Evolutionary conservation across 2,113 vertebrate species (phyloP), one percentile per base, ranked within the genome.

Genomic region (Hemichromis elongatus): DNA sequence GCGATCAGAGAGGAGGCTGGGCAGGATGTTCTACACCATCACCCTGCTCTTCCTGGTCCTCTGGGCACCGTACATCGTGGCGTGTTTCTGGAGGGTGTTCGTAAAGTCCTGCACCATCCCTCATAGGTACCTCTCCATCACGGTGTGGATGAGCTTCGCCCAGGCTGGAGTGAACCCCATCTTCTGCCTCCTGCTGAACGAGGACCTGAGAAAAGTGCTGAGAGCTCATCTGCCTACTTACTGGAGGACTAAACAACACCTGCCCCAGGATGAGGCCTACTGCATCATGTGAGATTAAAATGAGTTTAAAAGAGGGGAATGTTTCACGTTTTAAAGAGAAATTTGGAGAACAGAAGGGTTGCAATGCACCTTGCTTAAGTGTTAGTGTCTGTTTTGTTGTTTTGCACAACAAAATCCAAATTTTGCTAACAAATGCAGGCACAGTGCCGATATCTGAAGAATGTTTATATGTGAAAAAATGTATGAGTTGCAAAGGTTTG

Each of bases 101-200:
- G 98, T 98, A 88, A 97, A 97, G 94, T 97, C 97, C 88, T 97
- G 97, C 81, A 94, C 96, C 77, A 97, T 98, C 86, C 97, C 97
- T 40, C 97, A 97, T 88, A 94, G 96, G 91, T 98, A 98, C 92
- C 96, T 98, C 80, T 97, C 97, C 94, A 97, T 97, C 55, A 97
- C 97, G 1, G 97, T 98, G 95, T 98, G 98, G 97, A 98, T 98
- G 98, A 98, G 97, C 94, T 98, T 98, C 28, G 97, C 97, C 94
- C 97, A 98, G 94, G 98, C 98, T 11, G 97, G 97, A 5, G 97
- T 98, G 92, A 98, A 98, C 94, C 98, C 97, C 47, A 97, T 98
- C 89, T 97, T 98, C 95, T 98, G 97, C 94, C 97, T 98, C 94
- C 96, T 98, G 93, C 97, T 98, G 91, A 98, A 98, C 90, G 97